A percentile compares a stretch with the other conserved stretches of the same genome.
These are phyloP conservation scores for Lucifuga dentata DNA, from an alignment of 2,113 vertebrate genomes.

Conservation along the genomic window DNA sequence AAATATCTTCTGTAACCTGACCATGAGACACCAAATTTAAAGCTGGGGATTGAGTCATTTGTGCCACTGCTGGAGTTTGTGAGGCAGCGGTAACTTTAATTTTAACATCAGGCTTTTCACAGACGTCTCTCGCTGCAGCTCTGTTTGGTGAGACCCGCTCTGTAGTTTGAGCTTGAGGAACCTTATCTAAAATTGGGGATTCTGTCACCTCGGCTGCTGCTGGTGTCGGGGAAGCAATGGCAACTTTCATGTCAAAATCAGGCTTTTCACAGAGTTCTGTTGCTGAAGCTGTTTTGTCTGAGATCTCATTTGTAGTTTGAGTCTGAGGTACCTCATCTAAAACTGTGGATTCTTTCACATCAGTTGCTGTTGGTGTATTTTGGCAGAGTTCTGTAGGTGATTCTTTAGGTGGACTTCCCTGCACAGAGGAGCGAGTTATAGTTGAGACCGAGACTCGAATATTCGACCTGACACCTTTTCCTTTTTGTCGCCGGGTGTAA, in stretches of 20 bases:
- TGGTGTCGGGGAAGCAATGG: background rate
- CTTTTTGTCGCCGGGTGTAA: constrained; percentile 71
- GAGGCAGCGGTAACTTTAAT: constrained; percentile 70
- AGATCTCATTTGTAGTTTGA: constrained; percentile 13
- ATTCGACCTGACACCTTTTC: constrained; percentile 49
- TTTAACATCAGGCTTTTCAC: constrained; percentile 60
- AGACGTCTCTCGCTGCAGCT: constrained; percentile 2
- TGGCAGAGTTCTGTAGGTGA: constrained; percentile 11
- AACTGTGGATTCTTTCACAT: constrained; percentile 25
- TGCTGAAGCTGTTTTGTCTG: constrained; percentile 1
- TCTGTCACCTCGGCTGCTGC: constrained; percentile 1
- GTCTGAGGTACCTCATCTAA: constrained; percentile 5
- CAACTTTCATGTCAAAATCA: constrained; percentile 9
- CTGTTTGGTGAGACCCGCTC: too few relatives aligned
- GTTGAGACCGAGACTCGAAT: constrained; percentile 57
- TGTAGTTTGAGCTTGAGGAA: background rate
- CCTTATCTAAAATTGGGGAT: background rate
- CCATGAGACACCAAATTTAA: constrained; percentile 35
- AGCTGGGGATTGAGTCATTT: constrained; percentile 23
- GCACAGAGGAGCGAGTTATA: constrained; percentile 67
- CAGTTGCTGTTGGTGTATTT: constrained; percentile 17
- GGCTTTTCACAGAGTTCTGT: constrained; percentile 9
- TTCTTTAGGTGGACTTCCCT: constrained; percentile 54
- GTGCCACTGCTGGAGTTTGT: constrained; percentile 3
- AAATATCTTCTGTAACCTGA: background rate